phyloP scores from a whole-genome alignment of 2,113 vertebrate genomes.

The Salvelinus alpinus region DNA sequence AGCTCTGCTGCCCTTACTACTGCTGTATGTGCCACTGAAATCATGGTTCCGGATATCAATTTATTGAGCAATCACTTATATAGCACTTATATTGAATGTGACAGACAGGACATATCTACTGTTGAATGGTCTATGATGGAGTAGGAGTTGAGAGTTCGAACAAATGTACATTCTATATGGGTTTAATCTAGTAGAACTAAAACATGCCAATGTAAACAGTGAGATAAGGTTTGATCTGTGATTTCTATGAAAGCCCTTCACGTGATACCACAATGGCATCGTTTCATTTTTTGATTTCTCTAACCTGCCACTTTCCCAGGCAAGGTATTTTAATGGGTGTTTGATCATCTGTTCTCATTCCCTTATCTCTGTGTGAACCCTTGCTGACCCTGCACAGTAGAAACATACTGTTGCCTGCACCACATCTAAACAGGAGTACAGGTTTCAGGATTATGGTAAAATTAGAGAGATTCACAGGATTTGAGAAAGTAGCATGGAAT shows the following conservation, averaged over 20 bases:
- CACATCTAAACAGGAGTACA: background rate
- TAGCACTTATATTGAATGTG: background rate
- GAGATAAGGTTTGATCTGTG: background rate
- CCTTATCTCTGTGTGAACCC: slow-evolving; percentile 28
- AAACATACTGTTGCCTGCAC: background rate
- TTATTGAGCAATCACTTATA: background rate
- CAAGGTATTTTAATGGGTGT: slow-evolving; percentile 40
- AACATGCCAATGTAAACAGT: background rate
- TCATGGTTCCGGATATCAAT: background rate
- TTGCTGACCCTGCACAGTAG: background rate
- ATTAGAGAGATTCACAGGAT: background rate
- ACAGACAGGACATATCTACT: background rate
- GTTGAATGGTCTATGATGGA: background rate
- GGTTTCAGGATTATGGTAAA: background rate
- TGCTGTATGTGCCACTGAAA: background rate
- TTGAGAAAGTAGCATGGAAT: background rate
- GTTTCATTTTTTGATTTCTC: slow-evolving; percentile 21
- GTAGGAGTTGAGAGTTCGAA: background rate
- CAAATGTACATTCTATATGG: slow-evolving; percentile 2
- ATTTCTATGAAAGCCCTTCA: slow-evolving; percentile 35
- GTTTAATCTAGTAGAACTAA: slow-evolving; percentile 16
- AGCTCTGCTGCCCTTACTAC: background rate
- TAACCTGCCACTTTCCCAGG: slow-evolving; percentile 43
- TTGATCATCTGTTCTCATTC: background rate
- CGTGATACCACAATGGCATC: slow-evolving; percentile 18